These are phyloP conservation scores for Heteromyza rotundicornis DNA, from an alignment of 2,888 invertebrate genomes.

Conservation along the genomic window DNA sequence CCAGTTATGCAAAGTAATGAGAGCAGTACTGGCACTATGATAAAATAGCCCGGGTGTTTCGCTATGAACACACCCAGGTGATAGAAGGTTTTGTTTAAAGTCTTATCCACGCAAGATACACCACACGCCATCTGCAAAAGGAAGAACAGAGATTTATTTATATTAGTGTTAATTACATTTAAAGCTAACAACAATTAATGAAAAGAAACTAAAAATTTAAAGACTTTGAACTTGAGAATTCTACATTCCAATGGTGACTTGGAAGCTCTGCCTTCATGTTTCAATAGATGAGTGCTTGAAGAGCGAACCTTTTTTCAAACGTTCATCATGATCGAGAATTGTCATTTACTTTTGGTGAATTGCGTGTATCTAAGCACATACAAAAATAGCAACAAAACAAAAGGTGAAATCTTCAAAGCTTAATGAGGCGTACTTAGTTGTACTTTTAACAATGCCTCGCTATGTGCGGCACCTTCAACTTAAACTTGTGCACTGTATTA, in stretches of 20 bases:
- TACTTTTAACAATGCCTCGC: too few species aligned
- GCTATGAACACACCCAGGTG: slow-evolving; percentile 81
- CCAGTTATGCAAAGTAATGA: slow-evolving; percentile 85
- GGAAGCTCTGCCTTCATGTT: too few species aligned
- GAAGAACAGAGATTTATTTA: too few species aligned
- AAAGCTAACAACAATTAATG: too few species aligned
- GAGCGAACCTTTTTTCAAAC: too few species aligned
- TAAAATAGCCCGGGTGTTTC: slow-evolving; percentile 84
- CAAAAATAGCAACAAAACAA: not conserved
- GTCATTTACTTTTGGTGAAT: not conserved
- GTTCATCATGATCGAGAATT: not conserved
- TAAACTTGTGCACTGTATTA: slow-evolving; percentile 30
- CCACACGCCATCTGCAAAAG: slow-evolving; percentile 79
- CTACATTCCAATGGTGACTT: too few species aligned
- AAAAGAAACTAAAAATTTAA: too few species aligned
- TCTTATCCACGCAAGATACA: slow-evolving; percentile 78
- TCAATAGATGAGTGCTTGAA: too few species aligned
- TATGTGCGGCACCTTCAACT: slow-evolving; percentile 43
- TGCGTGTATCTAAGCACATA: not conserved
- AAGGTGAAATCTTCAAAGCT: not conserved
- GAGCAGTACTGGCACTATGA: slow-evolving; percentile 83
- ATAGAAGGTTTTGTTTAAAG: slow-evolving; percentile 81
- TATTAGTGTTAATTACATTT: too few species aligned
- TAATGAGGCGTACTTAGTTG: not conserved
- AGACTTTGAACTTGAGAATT: too few species aligned